Evolutionary conservation across 1,140 invertebrate species (phyloP).

Genomic region (Watersipora subatra): DNA sequence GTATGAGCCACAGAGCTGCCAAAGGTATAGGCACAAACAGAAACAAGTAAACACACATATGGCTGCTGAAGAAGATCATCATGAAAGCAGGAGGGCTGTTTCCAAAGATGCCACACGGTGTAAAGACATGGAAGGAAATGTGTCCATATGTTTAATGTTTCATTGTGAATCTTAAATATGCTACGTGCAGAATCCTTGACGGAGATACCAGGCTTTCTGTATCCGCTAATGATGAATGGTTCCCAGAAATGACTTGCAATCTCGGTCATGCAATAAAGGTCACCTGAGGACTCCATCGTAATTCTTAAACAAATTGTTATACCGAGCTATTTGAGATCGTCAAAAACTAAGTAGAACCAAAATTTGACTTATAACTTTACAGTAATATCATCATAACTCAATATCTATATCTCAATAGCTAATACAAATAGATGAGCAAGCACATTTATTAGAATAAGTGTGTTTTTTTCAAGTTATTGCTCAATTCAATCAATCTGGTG

Average conservation of each 20-base stretch:
- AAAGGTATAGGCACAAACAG: conserved; percentile 39
- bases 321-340: too few relatives aligned
- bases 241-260: conserved; percentile 41
- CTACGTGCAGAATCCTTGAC: conserved; percentile 37
- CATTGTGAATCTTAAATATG: conserved; percentile 43
- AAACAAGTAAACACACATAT: conserved; percentile 38
- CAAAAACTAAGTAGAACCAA: too few relatives aligned
- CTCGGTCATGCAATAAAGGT: too few relatives aligned
- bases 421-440: too few relatives aligned
- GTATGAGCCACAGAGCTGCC: conserved; percentile 43
- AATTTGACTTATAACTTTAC: too few relatives aligned
- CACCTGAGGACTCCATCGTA: too few relatives aligned
- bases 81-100: conserved; percentile 27
- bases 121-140: conserved; percentile 44
- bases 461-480: too few relatives aligned
- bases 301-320: too few relatives aligned
- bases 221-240: conserved; percentile 41
- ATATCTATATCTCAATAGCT: too few relatives aligned
- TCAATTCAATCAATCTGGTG: too few relatives aligned
- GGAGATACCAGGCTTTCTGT: conserved; percentile 41
- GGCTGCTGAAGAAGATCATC: conserved; percentile 38
- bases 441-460: too few relatives aligned
- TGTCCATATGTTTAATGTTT: conserved; percentile 47
- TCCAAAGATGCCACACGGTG: conserved; percentile 31
- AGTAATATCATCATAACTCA: too few relatives aligned